Evolutionary conservation across 2,888 invertebrate species (phyloP), one percentile per base, ranked within the genome.

Genomic region (Acleris cristana): DNA sequence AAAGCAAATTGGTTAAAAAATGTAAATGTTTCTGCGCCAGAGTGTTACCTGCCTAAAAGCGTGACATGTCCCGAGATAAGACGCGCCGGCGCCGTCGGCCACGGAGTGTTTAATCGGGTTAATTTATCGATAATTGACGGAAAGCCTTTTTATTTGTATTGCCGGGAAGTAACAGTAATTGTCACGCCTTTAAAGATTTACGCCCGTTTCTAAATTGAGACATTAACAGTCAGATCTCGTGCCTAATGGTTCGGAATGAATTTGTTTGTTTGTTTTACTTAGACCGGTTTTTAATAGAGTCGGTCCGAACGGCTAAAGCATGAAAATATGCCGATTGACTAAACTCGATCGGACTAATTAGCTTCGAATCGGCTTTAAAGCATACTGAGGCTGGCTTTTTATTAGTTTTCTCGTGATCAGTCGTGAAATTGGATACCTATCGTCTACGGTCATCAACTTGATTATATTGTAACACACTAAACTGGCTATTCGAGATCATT

Each of bases 81-180:
- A 76, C 85, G 73, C 76, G 80, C 85, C 90, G 90, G 90, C 91
- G 91, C 90, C 91, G 92, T 88, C 92, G 86, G 87, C 87, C 81
- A 79, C 81, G 78, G 85, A 88, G 83, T 88, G 88, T 86, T 90
- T 92, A 92, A 92, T 92, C 92, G 89, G 89, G 91, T 92, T 92
- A 92, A 92, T 92, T 92, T 92, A 92, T 92, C 92, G 91, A 92
- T 92, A 92, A 92, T 92, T 91, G 92, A 91, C 92, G 92, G 89
- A 88, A 89, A 91, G 86, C 90, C 92, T 92, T 92, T 92, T 91
- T 91, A 91, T 92, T 92, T 91, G 92, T 90, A 89, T 87, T 89
- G 89, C 88, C 87, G 90, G 92, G 84, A 91, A 92, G 90, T 90
- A 92, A 92, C 92, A 92, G 92, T 90, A 90, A 92, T 92, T 92